These are phyloP conservation scores for Lypha dubia DNA, from an alignment of 2,888 invertebrate species.

Conservation along the genomic window DNA sequence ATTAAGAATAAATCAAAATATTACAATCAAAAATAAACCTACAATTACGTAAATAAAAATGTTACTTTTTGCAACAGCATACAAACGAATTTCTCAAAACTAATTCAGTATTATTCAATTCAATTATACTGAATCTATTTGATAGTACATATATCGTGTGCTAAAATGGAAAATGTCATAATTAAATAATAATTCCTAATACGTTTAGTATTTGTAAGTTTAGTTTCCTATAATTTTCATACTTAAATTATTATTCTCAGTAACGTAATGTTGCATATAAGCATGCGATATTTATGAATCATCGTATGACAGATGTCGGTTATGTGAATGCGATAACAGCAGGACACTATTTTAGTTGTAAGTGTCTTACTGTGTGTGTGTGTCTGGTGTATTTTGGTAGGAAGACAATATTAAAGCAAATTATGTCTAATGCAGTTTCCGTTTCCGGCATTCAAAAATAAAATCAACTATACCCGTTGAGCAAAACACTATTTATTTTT, in stretches of 20 bases:
- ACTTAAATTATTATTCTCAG: background rate
- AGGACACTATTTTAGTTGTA: conserved; percentile 53
- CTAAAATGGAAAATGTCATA: background rate
- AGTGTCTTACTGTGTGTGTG: conserved; percentile 4
- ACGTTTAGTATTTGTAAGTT: too few species aligned
- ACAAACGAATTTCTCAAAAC: conserved; percentile 13
- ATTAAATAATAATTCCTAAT: too few species aligned
- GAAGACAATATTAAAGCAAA: conserved; percentile 42
- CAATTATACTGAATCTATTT: background rate
- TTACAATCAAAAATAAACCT: conserved; percentile 68
- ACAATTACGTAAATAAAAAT: conserved; percentile 64
- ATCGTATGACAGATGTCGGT: conserved; percentile 66
- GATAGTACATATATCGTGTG: conserved; percentile 11
- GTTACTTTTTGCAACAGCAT: conserved; percentile 40
- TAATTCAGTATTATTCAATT: conserved; percentile 1
- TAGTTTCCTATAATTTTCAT: too few species aligned
- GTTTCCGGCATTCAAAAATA: conserved; percentile 48
- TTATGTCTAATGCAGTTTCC: conserved; percentile 69
- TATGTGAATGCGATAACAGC: conserved; percentile 61
- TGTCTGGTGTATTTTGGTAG: background rate
- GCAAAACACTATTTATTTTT: conserved; percentile 22
- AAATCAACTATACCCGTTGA: conserved; percentile 55
- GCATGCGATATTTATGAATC: conserved; percentile 14
- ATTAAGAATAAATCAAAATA: conserved; percentile 57
- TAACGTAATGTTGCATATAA: background rate